phyloP scores from a whole-genome alignment of 2,888 invertebrate genomes.

The Stenurella melanura region DNA sequence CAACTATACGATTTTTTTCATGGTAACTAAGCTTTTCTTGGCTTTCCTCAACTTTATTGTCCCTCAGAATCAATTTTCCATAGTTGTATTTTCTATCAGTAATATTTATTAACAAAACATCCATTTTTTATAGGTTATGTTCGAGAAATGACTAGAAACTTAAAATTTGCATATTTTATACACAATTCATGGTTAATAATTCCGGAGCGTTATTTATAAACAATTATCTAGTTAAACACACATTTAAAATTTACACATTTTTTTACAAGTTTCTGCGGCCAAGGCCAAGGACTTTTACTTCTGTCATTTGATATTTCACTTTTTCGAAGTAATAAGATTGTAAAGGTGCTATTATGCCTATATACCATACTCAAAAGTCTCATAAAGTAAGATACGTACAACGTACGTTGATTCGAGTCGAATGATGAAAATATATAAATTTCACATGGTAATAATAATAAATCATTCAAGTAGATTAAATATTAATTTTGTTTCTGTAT shows the following conservation, averaged over 20 bases:
- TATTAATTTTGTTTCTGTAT: no score
- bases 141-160: neutral
- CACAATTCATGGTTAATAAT: neutral
- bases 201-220: neutral
- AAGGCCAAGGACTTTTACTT: slow-evolving; percentile 1
- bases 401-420: no score
- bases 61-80: slow-evolving; percentile 43
- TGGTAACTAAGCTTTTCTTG: neutral
- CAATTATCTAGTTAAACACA: neutral
- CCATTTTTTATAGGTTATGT: slow-evolving; percentile 38
- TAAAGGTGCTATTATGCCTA: neutral
- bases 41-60: slow-evolving; percentile 21
- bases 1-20: neutral
- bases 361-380: no score
- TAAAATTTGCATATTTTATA: neutral
- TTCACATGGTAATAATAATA: no score
- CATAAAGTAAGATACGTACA: neutral
- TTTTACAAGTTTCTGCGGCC: neutral
- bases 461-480: no score
- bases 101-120: slow-evolving; percentile 35
- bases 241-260: neutral
- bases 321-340: neutral
- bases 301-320: neutral
- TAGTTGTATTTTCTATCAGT: slow-evolving; percentile 47
- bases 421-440: no score